Percentiles rank a stretch among this genome's conserved stretches.
Evolutionary conservation across 1,140 invertebrate genomes (phyloP).

Genomic region (Antheraea mylitta): DNA sequence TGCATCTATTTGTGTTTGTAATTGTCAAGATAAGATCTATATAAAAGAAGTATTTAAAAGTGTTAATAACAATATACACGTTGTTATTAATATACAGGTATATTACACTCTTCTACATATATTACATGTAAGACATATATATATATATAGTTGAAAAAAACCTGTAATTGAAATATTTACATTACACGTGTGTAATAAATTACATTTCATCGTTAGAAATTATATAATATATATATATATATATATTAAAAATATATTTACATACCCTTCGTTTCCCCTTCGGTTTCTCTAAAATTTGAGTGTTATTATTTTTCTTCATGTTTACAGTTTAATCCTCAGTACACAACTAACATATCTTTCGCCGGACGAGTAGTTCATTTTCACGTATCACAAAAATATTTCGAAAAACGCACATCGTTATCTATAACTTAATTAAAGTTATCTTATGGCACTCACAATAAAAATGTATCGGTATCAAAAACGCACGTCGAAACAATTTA

Average conservation of each 20-base stretch:
- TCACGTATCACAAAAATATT: constrained; percentile 22
- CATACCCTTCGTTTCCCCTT: constrained; percentile 59
- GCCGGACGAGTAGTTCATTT: constrained; percentile 10
- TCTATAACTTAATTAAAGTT: constrained; percentile 11
- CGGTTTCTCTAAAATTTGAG: constrained; percentile 42
- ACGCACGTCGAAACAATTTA: neutral
- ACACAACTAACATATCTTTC: constrained; percentile 1
- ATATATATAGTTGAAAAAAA: too few species aligned
- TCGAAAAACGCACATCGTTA: constrained; percentile 22
- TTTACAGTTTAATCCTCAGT: constrained; percentile 28
- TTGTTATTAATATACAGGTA: too few species aligned
- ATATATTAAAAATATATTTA: constrained; percentile 4
- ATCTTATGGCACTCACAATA: constrained; percentile 8
- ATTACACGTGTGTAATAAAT: too few species aligned
- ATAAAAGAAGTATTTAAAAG: too few species aligned
- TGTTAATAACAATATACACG: too few species aligned
- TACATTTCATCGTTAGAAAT: too few species aligned
- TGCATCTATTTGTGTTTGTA: too few species aligned
- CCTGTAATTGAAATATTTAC: too few species aligned
- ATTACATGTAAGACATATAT: too few species aligned
- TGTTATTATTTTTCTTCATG: constrained; percentile 47
- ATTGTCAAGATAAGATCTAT: too few species aligned
- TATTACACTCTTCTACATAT: too few species aligned
- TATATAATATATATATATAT: too few species aligned
- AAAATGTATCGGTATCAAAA: neutral